phyloP scores from a whole-genome alignment of 1,140 invertebrate genomes.

The Frieseomelitta varia region DNA sequence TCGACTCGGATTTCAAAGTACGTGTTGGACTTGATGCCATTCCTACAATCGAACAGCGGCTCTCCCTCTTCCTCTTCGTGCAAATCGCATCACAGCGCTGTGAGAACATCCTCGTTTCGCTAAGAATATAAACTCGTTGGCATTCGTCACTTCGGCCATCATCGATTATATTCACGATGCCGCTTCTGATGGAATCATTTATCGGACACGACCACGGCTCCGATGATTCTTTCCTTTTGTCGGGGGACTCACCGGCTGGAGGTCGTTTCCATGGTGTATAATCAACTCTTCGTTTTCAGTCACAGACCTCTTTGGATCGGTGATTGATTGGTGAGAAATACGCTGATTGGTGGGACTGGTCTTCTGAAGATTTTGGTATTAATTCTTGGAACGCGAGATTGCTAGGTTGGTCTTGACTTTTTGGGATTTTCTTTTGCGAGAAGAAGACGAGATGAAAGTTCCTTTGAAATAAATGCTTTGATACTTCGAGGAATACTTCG shows the following conservation, averaged over 20 bases:
- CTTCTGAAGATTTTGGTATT: neutral
- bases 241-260: neutral
- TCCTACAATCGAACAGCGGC: neutral
- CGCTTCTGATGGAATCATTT: conserved; percentile 9
- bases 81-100: conserved; percentile 5
- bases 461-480: too few relatives aligned
- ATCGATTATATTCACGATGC: neutral
- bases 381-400: neutral
- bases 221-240: neutral
- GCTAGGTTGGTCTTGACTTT: neutral
- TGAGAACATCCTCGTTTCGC: conserved; percentile 7
- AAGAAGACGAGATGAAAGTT: too few relatives aligned
- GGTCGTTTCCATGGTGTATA: neutral
- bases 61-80: neutral
- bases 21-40: too few relatives aligned
- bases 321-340: neutral
- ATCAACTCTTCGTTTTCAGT: neutral
- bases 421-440: too few relatives aligned
- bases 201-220: neutral
- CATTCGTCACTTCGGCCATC: conserved; percentile 26
- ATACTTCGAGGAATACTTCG: too few relatives aligned
- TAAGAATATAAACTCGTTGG: neutral
- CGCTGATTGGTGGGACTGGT: neutral
- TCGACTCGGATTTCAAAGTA: too few relatives aligned
- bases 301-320: neutral